Base-by-base conservation (phyloP, 2,113 vertebrate species). In the Jacana jacana region DNA sequence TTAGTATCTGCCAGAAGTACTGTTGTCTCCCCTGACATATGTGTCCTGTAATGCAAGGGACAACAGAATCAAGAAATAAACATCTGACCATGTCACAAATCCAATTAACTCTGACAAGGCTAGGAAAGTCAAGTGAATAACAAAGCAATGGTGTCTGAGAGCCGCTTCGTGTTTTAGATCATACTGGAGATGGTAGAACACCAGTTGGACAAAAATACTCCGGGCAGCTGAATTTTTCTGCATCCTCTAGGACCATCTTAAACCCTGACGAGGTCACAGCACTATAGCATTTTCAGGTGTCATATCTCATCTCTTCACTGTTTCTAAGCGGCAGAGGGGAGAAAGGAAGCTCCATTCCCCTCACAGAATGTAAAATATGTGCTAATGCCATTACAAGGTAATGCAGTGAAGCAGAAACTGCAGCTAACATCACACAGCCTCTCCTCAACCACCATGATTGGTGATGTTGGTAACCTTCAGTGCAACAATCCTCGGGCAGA, bases 11-110 rank as follows among this genome's bases (percentile, higher is more conserved):
- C 71, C 76, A 20, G 44, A 44, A 86, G 24, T 60, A 23, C 27
- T 78, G 31, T 73, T 46, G 44, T 66, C 95, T 94, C 24, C 75
- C 19, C 17, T 60, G 81, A 35, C 27, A 23, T 60, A 13, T 46
- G 30, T 79, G 55, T 63, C 66, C 52, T 85, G 28, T 61, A 88
- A 88, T 42, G 79, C 61, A 92, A 63, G 66, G 81, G 35, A 83
- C 83, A 86, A 78, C 49, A 81, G 75, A 91, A 90, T 89, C 70
- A 96, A 85, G 95, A 96, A 92, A 95, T 93, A 96, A 96, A 96
- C 91, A 82, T 71, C 88, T 88, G 91, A 97, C 81, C 64, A 69
- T 33, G 77, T 90, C 90, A 92, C 87, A 97, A 88, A 97, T 97
- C 95, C 95, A 95, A 72, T 97, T 97, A 97, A 88, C 68, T 85